Evolutionary conservation across 64 coral and sea anemone species (phyloP).

Genomic region (Montipora foliosa): DNA sequence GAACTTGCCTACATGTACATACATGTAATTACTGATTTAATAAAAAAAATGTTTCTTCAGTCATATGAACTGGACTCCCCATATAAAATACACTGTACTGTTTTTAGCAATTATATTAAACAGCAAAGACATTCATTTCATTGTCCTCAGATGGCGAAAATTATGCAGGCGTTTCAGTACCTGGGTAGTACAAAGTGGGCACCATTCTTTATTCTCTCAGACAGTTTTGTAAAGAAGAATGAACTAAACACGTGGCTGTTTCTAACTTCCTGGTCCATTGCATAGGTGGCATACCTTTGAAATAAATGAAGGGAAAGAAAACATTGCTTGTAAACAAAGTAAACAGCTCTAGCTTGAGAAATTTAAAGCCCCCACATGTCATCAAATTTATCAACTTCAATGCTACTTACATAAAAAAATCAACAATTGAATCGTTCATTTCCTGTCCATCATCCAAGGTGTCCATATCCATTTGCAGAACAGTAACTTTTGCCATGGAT

Average conservation of each 20-base stretch:
- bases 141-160: background rate
- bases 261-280: background rate
- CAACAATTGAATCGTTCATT: slow-evolving; percentile 31
- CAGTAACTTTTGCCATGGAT: too few relatives aligned
- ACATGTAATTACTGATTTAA: too few relatives aligned
- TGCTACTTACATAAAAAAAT: slow-evolving; percentile 31
- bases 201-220: slow-evolving; percentile 30
- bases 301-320: background rate
- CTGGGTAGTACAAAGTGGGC: background rate
- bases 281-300: background rate
- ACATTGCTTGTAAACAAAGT: too few relatives aligned
- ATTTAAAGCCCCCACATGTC: too few relatives aligned
- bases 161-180: background rate
- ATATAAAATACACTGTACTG: too few relatives aligned
- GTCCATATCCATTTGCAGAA: background rate
- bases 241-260: slow-evolving; percentile 59
- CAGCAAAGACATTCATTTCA: background rate
- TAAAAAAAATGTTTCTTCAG: too few relatives aligned
- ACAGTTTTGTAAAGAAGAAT: slow-evolving; percentile 56
- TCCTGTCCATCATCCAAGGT: slow-evolving; percentile 19
- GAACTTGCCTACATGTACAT: too few relatives aligned
- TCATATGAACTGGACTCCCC: too few relatives aligned
- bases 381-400: too few relatives aligned
- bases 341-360: too few relatives aligned
- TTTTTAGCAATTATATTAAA: too few relatives aligned